Conservation (phyloP, 2,888 invertebrate genomes). For the Hirtodrosophila duncani region DNA sequence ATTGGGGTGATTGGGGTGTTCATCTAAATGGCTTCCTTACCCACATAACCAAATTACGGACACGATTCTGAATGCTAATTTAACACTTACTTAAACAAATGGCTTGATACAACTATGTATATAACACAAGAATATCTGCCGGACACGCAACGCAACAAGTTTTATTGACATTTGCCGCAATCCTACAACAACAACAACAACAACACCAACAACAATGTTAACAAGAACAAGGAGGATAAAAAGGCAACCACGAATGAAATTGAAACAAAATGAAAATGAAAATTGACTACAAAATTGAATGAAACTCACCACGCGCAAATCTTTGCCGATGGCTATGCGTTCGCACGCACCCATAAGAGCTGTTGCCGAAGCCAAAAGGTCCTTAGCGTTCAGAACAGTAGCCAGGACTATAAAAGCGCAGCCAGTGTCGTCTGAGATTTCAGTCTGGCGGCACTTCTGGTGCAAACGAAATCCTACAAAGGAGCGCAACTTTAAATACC, state of each 20-base stretch:
- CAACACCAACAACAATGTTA: constrained; percentile 3
- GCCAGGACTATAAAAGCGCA: constrained; percentile 53
- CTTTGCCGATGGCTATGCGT: constrained; percentile 16
- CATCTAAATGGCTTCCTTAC: too few relatives aligned
- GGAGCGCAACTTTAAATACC: neutral
- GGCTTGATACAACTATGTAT: neutral
- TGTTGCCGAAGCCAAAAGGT: neutral
- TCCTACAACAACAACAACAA: neutral
- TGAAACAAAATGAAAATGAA: constrained; percentile 31
- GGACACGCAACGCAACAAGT: constrained; percentile 51
- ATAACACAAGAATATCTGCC: constrained; percentile 7
- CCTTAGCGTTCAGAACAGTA: constrained; percentile 2
- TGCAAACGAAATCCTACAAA: neutral
- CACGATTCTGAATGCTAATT: too few relatives aligned
- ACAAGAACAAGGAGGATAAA: neutral
- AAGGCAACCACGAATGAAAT: neutral
- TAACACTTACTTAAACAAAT: neutral
- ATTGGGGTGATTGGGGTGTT: too few relatives aligned
- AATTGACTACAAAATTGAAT: constrained; percentile 32
- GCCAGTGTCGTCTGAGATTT: constrained; percentile 40
- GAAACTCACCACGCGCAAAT: constrained; percentile 48
- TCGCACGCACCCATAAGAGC: neutral
- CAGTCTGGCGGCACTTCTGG: constrained; percentile 42
- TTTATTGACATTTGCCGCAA: neutral
- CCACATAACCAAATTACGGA: too few relatives aligned